Evolutionary conservation across 2,888 invertebrate genomes (phyloP).

Genomic region (Shargacucullia verbasci): DNA sequence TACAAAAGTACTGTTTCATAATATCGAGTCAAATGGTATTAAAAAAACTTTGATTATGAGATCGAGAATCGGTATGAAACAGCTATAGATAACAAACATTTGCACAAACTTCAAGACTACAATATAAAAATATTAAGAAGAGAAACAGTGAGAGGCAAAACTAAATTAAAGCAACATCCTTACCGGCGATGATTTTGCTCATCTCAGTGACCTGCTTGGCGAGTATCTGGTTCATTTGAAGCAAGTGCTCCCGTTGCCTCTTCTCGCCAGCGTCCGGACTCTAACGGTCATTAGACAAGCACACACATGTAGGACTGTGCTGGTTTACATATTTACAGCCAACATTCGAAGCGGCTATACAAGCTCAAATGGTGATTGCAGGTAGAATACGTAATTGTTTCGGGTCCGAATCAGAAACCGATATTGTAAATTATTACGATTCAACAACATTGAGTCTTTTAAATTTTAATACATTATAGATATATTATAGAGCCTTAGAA

Average conservation of each 20-base stretch:
- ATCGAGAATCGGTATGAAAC: slow-evolving; percentile 15
- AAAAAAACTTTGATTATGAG: too few relatives aligned
- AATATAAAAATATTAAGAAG: too few relatives aligned
- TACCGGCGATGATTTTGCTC: slow-evolving; percentile 98
- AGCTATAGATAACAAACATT: slow-evolving; percentile 7
- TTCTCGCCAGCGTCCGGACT: slow-evolving; percentile 95
- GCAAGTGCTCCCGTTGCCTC: slow-evolving; percentile 95
- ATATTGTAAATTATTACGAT: too few relatives aligned
- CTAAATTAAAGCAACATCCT: slow-evolving; percentile 69
- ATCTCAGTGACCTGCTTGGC: slow-evolving; percentile 98
- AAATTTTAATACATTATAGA: too few relatives aligned
- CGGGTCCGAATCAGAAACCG: too few relatives aligned
- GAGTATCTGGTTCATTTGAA: slow-evolving; percentile 97
- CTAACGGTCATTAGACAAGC: slow-evolving; percentile 82
- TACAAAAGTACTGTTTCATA: slow-evolving; percentile 13
- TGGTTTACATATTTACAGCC: slow-evolving; percentile 80
- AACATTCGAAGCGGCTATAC: slow-evolving; percentile 83
- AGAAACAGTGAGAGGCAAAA: slow-evolving; percentile 39
- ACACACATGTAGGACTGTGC: slow-evolving; percentile 76
- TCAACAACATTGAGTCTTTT: too few relatives aligned
- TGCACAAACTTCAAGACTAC: slow-evolving; percentile 19
- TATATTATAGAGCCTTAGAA: too few relatives aligned
- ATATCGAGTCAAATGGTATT: too few relatives aligned
- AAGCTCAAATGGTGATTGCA: slow-evolving; percentile 65
- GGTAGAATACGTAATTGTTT: slow-evolving; percentile 35